Evolutionary conservation across 2,888 invertebrate species (phyloP).

Genomic region (Acanthosepion esculentum): DNA sequence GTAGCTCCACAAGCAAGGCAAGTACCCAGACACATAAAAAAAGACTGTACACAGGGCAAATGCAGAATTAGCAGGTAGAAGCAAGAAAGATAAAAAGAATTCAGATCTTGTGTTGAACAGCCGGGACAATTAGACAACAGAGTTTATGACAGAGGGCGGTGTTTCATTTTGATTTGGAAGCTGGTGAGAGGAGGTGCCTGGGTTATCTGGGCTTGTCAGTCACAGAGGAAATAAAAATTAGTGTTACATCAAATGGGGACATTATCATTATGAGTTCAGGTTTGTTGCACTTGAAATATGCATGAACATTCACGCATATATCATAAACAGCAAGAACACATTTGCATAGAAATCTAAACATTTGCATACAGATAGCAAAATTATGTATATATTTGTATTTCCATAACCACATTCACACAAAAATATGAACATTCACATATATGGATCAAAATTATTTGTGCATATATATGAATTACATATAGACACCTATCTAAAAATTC

Average conservation of each 20-base stretch:
- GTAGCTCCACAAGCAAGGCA: neutral
- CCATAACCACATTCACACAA: too few species aligned
- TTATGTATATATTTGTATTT: too few species aligned
- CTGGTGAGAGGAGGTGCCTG: neutral
- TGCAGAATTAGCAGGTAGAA: neutral
- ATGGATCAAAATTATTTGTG: too few species aligned
- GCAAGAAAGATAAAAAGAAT: neutral
- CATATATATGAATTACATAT: too few species aligned
- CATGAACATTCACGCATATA: neutral
- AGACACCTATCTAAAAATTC: too few species aligned
- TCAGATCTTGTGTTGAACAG: neutral
- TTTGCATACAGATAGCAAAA: too few species aligned
- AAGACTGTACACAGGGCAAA: neutral
- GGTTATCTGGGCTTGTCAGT: neutral
- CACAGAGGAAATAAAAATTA: neutral
- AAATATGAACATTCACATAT: too few species aligned
- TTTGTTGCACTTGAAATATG: neutral
- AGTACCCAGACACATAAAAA: neutral
- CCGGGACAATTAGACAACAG: neutral
- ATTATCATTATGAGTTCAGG: neutral
- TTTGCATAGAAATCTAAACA: too few species aligned
- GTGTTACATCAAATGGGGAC: neutral
- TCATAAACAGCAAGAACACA: too few species aligned
- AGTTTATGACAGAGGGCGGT: neutral
- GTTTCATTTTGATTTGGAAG: neutral